These are phyloP conservation scores for Halcyon smyrnensis DNA, from an alignment of 2,797 vertebrate genomes.

Conservation along the genomic window DNA sequence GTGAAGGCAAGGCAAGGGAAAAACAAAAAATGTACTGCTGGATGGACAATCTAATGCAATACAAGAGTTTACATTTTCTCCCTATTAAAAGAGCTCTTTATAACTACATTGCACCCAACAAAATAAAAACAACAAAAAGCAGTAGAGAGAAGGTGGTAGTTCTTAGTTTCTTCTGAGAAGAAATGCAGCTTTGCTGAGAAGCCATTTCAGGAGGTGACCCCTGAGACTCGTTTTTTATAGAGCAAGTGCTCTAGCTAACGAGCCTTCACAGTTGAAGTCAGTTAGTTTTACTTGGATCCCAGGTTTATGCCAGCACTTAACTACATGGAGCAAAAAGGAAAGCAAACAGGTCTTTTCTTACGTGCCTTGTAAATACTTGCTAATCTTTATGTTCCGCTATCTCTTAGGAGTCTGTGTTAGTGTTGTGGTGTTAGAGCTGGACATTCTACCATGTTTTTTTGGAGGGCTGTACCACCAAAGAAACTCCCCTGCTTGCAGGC, in stretches of 20 bases:
- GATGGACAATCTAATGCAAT: not conserved
- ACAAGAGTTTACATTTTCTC: not conserved
- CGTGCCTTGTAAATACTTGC: fast-evolving
- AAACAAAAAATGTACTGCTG: not conserved
- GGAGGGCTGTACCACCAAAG: not conserved
- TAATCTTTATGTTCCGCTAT: not conserved
- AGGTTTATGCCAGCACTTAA: not conserved
- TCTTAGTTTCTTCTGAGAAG: not conserved
- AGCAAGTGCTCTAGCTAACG: not conserved
- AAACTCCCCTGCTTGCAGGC: fast-evolving
- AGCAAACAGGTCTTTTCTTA: not conserved
- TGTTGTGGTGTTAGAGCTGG: not conserved
- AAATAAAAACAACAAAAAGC: not conserved
- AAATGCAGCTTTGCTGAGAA: fast-evolving
- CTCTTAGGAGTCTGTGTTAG: not conserved
- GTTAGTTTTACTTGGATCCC: not conserved
- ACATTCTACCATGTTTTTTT: not conserved
- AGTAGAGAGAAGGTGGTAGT: fast-evolving
- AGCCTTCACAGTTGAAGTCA: not conserved
- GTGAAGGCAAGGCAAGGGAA: not conserved
- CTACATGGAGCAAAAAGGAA: not conserved
- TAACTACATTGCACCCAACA: not conserved
- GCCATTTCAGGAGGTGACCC: fast-evolving
- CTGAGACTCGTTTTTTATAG: not conserved
- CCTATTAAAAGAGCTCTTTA: not conserved